Evolutionary conservation across 2,797 vertebrate species (phyloP).

Genomic region (Clarias fuscus): DNA sequence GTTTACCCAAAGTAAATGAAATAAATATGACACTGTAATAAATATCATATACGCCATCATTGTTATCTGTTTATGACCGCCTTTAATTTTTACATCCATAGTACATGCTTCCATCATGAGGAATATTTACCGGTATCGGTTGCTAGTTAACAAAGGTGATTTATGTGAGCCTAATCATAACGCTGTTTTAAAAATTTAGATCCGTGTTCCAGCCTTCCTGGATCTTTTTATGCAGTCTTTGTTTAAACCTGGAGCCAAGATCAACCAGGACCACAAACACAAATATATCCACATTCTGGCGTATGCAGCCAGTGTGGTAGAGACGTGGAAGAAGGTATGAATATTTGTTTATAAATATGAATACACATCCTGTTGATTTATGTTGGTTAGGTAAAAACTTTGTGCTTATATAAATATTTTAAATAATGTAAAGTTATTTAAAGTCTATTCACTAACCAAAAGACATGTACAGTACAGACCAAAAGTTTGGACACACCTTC

Average conservation of each 20-base stretch:
- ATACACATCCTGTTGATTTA: background rate
- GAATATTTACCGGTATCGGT: background rate
- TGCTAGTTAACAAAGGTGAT: slow-evolving; percentile 7
- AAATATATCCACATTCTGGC: slow-evolving; percentile 98
- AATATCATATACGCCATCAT: too few species aligned
- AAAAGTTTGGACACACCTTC: too few species aligned
- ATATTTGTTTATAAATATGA: background rate
- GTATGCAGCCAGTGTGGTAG: slow-evolving; percentile 95
- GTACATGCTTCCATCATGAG: background rate
- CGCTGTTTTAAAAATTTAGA: slow-evolving; percentile 62
- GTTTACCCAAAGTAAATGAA: background rate
- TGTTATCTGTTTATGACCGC: background rate
- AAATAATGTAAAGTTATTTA: background rate
- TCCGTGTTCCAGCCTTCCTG: slow-evolving; percentile 93
- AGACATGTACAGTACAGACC: background rate
- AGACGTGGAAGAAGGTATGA: slow-evolving; percentile 97
- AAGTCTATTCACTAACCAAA: background rate
- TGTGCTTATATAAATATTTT: background rate
- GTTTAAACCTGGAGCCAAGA: slow-evolving; percentile 95
- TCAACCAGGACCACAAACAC: slow-evolving; percentile 99
- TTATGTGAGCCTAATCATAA: background rate
- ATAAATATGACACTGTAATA: background rate
- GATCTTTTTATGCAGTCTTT: slow-evolving; percentile 98
- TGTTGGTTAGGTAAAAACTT: background rate
- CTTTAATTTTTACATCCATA: background rate